Evolutionary conservation across 1,140 invertebrate species (phyloP).

Genomic region (Yoshiicerus persimilis): DNA sequence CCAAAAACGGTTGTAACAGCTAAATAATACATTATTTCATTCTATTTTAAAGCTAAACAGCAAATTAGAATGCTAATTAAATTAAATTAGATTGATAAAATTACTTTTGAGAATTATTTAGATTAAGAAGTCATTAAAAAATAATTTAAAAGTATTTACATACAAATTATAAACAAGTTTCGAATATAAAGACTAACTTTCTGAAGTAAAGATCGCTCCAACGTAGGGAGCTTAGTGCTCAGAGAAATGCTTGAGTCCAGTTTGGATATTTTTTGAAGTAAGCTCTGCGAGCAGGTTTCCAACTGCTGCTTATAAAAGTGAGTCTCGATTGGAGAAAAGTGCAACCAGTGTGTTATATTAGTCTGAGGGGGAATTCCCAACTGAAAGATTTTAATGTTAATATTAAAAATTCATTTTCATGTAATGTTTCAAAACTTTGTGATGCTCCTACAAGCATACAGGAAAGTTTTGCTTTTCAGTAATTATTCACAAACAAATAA

Average conservation of each 20-base stretch:
- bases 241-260: conserved; percentile 36
- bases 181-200: no score
- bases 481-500: no score
- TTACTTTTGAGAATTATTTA: no score
- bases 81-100: no score
- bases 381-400: conserved; percentile 47
- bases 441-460: neutral
- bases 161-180: no score
- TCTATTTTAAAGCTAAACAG: no score
- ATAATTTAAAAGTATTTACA: neutral
- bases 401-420: neutral
- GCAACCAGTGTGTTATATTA: conserved; percentile 58
- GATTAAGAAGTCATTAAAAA: neutral
- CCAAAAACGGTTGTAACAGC: conserved; percentile 65
- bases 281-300: conserved; percentile 54
- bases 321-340: conserved; percentile 64
- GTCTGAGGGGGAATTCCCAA: conserved; percentile 58
- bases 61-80: no score
- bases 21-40: neutral
- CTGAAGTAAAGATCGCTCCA: conserved; percentile 56
- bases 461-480: neutral
- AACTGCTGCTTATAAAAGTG: conserved; percentile 63
- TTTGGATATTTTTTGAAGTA: conserved; percentile 52
- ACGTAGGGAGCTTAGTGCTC: conserved; percentile 53
- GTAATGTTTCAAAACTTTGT: no score